Base-by-base conservation (phyloP, 2,888 invertebrate species). In the Lumbricus terrestris region DNA sequence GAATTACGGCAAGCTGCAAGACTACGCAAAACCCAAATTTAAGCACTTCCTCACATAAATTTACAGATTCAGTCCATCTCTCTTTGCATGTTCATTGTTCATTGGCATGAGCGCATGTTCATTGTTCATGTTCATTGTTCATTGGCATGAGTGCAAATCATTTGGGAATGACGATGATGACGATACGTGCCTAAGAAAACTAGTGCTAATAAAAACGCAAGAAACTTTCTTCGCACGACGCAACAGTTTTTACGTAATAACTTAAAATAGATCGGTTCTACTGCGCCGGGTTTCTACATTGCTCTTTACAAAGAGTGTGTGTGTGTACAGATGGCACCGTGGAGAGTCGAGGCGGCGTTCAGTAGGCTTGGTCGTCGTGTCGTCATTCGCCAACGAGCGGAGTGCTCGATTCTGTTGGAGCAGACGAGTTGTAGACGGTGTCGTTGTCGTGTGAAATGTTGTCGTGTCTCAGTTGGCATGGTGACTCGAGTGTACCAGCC, bases 391-490 rank as follows among this genome's bases (percentile, higher is more conserved):
- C 98, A 93, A 98, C 98, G 97, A 98, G 97, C 93, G 98, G 96
- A 94, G 99, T 99, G 96, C 99, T 99, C 93, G 99, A 98, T 96
- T 99, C 99, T 97, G 98, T 99, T 92, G 99, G 99, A 92, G 98
- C 98, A 92, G 99, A 99, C 92, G 99, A 99, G 96, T 99, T 99
- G 95, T 99, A 99, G 93, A 99, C 96, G 90, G 99, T 99, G 96
- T 99, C 99, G 90, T 99, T 99, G 95, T 99, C 99, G 96, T 98
- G 99, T 89, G 98, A 98, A 18, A 98, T 98, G 95, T 99, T 98
- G 92, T 98, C 98, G 95, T 99, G 99, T 94, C 99, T 98, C 94
- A 99, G 96, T 96, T 98, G 98, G 96, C 99, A 99, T 95, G 98
- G 98, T 96, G 98, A 98, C 93, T 98, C 98, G 95, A 99, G 96